These are phyloP conservation scores for Alloplasta piceator DNA, from an alignment of 2,888 invertebrate genomes.

Conservation along the genomic window DNA sequence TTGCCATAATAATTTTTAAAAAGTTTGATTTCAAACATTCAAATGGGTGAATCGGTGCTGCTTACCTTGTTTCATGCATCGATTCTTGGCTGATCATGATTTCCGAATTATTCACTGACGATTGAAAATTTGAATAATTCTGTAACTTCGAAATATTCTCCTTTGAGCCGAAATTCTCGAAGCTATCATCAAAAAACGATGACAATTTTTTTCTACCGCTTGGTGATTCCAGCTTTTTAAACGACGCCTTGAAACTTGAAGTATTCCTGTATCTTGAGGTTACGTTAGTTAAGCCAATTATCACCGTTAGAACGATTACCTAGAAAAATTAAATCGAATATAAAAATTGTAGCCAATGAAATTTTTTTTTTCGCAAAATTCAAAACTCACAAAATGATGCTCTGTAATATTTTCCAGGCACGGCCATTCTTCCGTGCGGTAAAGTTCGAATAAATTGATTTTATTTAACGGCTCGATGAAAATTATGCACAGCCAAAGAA, in stretches of 20 bases:
- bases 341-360: neutral
- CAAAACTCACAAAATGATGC: slow-evolving; percentile 74
- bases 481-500: slow-evolving; percentile 78
- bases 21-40: neutral
- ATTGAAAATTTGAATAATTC: slow-evolving; percentile 35
- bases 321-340: slow-evolving; percentile 64
- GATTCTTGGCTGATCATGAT: slow-evolving; percentile 11
- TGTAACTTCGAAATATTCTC: neutral
- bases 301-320: slow-evolving; percentile 72
- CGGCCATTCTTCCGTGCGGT: slow-evolving; percentile 68
- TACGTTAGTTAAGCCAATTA: slow-evolving; percentile 75
- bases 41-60: neutral
- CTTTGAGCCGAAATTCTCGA: slow-evolving; percentile 25
- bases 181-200: slow-evolving; percentile 27
- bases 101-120: slow-evolving; percentile 13
- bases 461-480: slow-evolving; percentile 70
- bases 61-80: slow-evolving; percentile 14
- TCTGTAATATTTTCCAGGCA: slow-evolving; percentile 71
- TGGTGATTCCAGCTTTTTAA: slow-evolving; percentile 78
- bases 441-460: slow-evolving; percentile 67
- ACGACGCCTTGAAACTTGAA: slow-evolving; percentile 69
- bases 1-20: slow-evolving; percentile 5
- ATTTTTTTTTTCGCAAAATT: slow-evolving; percentile 1
- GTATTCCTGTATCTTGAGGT: slow-evolving; percentile 66
- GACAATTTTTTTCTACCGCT: slow-evolving; percentile 52